Evolutionary conservation across 2,888 invertebrate species (phyloP).

Genomic region (Nemotelus nigrinus): DNA sequence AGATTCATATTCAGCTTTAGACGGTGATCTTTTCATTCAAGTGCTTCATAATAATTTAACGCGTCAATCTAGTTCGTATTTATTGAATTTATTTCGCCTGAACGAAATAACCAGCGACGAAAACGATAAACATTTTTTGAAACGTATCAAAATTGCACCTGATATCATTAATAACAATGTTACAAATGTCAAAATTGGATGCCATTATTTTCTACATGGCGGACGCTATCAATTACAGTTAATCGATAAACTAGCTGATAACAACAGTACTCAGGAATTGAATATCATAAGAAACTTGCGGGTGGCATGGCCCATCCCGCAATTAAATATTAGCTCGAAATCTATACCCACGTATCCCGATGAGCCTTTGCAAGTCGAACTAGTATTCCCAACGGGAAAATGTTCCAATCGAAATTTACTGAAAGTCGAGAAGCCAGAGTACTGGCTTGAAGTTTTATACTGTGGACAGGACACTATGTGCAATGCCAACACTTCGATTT

Average conservation of each 20-base stretch:
- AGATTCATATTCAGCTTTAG: constrained; percentile 79
- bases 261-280: constrained; percentile 56
- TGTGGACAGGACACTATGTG: constrained; percentile 82
- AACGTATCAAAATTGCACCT: constrained; percentile 52
- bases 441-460: constrained; percentile 81
- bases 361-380: constrained; percentile 75
- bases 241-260: constrained; percentile 50
- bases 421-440: constrained; percentile 69
- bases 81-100: constrained; percentile 66
- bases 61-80: constrained; percentile 51
- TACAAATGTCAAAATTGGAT: constrained; percentile 70
- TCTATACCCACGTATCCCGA: constrained; percentile 84
- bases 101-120: not conserved
- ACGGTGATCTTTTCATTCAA: constrained; percentile 80
- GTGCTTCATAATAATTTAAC: constrained; percentile 65
- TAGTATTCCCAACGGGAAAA: constrained; percentile 79
- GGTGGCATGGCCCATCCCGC: constrained; percentile 83
- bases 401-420: constrained; percentile 66
- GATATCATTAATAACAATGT: constrained; percentile 56
- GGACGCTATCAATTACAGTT: constrained; percentile 72
- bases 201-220: constrained; percentile 78
- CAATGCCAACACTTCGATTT: constrained; percentile 69
- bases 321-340: constrained; percentile 77
- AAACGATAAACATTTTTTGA: constrained; percentile 54
- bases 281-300: constrained; percentile 70